Evolutionary conservation across 2,797 vertebrate genomes (phyloP).

Genomic region (Anguilla pacifica): DNA sequence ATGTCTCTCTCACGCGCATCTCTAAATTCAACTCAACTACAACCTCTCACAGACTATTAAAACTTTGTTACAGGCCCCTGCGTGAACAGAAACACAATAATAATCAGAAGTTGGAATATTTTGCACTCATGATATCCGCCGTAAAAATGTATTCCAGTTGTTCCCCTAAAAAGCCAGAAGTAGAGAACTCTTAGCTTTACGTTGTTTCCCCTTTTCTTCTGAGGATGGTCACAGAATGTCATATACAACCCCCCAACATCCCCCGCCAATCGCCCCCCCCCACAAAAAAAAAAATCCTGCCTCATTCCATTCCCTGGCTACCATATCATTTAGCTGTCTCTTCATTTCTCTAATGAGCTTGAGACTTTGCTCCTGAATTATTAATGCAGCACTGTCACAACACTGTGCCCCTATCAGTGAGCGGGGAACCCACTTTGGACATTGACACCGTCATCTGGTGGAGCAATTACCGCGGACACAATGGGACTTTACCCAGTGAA

Average conservation of each 20-base stretch:
- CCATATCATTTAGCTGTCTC: slow-evolving; percentile 5
- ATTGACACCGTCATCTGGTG: slow-evolving; percentile 19
- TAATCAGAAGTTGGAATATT: background rate
- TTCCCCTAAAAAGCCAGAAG: background rate
- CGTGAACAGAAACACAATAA: background rate
- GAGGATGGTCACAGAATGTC: background rate
- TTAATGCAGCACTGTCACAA: slow-evolving; percentile 18
- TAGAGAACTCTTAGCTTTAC: background rate
- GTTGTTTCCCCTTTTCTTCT: background rate
- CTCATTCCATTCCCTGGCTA: slow-evolving; percentile 1
- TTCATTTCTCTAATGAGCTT: slow-evolving; percentile 17
- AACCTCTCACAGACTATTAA: background rate
- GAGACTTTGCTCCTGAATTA: slow-evolving; percentile 36
- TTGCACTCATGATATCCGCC: background rate
- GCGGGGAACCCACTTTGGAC: slow-evolving; percentile 4
- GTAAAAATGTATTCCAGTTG: background rate
- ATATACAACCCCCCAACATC: background rate
- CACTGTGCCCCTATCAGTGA: background rate
- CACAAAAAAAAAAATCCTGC: background rate
- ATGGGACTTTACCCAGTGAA: background rate
- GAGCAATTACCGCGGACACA: slow-evolving; percentile 2
- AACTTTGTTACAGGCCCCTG: background rate
- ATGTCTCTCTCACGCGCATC: background rate
- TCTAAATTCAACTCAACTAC: background rate
- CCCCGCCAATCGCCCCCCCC: background rate